Evolutionary conservation across 2,797 vertebrate species (phyloP).

Genomic region (Smutsia gigantea): DNA sequence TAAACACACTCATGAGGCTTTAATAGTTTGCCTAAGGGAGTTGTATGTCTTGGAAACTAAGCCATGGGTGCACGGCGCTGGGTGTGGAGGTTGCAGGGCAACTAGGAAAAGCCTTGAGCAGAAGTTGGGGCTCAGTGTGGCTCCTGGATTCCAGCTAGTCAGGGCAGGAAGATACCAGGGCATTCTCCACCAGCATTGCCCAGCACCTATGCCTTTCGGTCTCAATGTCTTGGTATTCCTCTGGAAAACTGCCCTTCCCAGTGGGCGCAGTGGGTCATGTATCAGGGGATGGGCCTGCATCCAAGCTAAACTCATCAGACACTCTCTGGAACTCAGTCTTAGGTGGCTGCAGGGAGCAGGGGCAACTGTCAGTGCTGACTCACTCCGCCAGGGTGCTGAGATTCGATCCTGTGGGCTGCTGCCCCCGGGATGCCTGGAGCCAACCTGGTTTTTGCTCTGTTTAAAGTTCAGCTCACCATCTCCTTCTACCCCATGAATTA

Average conservation of each 20-base stretch:
- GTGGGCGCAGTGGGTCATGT: neutral
- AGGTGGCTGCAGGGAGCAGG: too few species aligned
- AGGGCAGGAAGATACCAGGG: too few species aligned
- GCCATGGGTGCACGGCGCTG: too few species aligned
- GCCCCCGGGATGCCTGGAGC: neutral
- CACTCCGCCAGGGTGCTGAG: fast-evolving
- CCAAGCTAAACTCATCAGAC: neutral
- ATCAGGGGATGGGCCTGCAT: neutral
- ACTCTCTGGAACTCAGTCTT: neutral
- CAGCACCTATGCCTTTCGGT: fast-evolving
- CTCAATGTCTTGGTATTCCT: neutral
- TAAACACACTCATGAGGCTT: neutral
- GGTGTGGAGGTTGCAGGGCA: neutral
- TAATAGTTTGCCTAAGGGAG: neutral
- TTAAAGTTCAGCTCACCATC: neutral
- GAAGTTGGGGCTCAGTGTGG: neutral
- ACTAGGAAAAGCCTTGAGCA: too few species aligned
- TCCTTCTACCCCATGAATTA: neutral
- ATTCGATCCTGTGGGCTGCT: neutral
- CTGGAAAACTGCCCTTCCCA: neutral
- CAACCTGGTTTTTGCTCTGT: neutral
- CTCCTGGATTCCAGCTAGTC: neutral
- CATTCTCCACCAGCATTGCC: fast-evolving
- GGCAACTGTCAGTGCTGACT: fast-evolving
- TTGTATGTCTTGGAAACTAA: neutral